Percentiles rank a stretch among this genome's conserved stretches.
These are phyloP conservation scores for Palloptera scutellata DNA, from an alignment of 2,888 invertebrate genomes.

Conservation along the genomic window DNA sequence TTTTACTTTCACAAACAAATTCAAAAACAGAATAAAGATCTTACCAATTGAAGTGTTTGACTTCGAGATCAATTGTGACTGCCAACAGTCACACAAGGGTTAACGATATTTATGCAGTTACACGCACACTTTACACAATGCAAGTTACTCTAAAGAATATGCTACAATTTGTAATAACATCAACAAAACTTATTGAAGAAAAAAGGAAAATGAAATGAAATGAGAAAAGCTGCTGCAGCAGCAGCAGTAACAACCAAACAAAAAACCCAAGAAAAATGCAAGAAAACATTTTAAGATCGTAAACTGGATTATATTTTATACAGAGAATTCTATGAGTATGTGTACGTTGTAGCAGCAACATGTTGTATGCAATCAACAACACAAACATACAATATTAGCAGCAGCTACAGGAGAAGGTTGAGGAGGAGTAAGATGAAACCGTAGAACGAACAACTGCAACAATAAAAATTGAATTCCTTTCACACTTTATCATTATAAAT, in stretches of 20 bases:
- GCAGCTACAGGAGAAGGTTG: background rate
- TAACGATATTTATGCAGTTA: too few species aligned
- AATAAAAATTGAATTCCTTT: constrained; percentile 26
- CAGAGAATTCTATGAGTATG: background rate
- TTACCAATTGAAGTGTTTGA: too few species aligned
- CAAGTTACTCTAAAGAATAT: constrained; percentile 8
- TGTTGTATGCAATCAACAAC: background rate
- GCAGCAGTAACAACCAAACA: too few species aligned
- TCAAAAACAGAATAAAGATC: too few species aligned
- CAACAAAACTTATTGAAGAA: background rate
- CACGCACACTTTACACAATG: too few species aligned
- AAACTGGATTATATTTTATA: constrained; percentile 6
- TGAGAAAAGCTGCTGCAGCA: background rate
- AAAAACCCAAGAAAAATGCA: background rate
- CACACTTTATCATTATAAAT: constrained; percentile 29
- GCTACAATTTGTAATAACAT: constrained; percentile 3
- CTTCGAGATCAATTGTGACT: too few species aligned
- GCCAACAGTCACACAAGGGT: too few species aligned
- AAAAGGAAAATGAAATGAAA: background rate
- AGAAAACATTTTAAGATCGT: constrained; percentile 2
- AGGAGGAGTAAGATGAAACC: background rate
- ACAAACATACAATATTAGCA: background rate
- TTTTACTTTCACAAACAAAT: too few species aligned
- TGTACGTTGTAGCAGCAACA: background rate
- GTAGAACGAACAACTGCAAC: background rate